Evolutionary conservation across 2,797 vertebrate genomes (phyloP).

Genomic region (Cirrhinus mrigala): DNA sequence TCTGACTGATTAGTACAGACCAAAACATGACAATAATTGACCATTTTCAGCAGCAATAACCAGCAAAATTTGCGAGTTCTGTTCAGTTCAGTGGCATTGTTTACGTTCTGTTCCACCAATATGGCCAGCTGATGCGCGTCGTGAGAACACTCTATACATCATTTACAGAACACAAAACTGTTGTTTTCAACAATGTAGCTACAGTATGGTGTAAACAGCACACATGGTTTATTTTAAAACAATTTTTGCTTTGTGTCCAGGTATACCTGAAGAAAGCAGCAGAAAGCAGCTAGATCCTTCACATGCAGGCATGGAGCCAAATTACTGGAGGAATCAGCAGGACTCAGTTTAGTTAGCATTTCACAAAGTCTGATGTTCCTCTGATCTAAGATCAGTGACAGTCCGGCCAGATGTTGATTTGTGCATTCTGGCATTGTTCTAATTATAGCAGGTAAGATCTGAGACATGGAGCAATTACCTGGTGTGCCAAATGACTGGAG

Average conservation of each 20-base stretch:
- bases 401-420: constrained; percentile 37
- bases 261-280: not conserved
- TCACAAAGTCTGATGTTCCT: constrained; percentile 17
- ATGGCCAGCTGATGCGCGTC: too few species aligned
- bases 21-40: too few species aligned
- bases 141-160: not conserved
- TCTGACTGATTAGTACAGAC: too few species aligned
- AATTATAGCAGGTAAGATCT: constrained; percentile 39
- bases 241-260: not conserved
- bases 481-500: not conserved
- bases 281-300: constrained; percentile 5
- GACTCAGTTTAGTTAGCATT: constrained; percentile 21
- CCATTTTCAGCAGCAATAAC: too few species aligned
- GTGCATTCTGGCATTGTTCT: constrained; percentile 28
- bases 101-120: too few species aligned
- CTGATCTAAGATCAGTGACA: constrained; percentile 44
- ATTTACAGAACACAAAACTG: not conserved
- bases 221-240: not conserved
- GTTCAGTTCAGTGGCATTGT: too few species aligned
- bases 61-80: too few species aligned
- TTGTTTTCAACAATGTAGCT: not conserved
- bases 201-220: not conserved
- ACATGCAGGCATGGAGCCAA: constrained; percentile 1
- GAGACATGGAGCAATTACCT: constrained; percentile 15
- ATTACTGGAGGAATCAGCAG: not conserved